Conservation (phyloP, 1,140 invertebrate genomes). For the Psilanteris sp. region DNA sequence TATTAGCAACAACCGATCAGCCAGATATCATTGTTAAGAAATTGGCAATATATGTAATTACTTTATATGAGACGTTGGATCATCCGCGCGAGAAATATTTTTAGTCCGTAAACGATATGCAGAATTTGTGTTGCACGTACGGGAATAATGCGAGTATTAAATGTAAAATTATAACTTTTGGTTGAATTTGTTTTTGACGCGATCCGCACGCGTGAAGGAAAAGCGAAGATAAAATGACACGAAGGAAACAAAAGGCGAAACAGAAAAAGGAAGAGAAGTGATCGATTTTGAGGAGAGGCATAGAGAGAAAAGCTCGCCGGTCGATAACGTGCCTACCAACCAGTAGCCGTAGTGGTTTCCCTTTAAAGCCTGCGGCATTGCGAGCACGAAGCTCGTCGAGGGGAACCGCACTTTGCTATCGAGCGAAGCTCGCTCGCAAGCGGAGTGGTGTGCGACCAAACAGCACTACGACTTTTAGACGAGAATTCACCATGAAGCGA, state of each 20-base stretch:
- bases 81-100: too few species aligned
- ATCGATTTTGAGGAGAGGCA: conserved; percentile 54
- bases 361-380: conserved; percentile 76
- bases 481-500: conserved; percentile 42
- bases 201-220: background rate
- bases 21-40: too few species aligned
- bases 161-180: too few species aligned
- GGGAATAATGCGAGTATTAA: too few species aligned
- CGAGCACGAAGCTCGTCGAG: conserved; percentile 75
- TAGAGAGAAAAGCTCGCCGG: conserved; percentile 51
- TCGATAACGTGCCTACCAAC: conserved; percentile 60
- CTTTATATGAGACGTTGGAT: too few species aligned
- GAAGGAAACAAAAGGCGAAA: conserved; percentile 8
- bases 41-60: too few species aligned
- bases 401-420: conserved; percentile 77
- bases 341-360: conserved; percentile 67
- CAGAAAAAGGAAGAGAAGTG: conserved; percentile 24
- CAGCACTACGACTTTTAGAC: conserved; percentile 65
- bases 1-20: too few species aligned
- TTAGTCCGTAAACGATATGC: too few species aligned
- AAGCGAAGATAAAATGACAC: too few species aligned
- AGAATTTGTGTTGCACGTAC: too few species aligned
- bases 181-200: too few species aligned
- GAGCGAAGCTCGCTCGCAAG: conserved; percentile 71
- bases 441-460: conserved; percentile 64